Evolutionary conservation across 2,113 vertebrate species (phyloP).

Genomic region (Phylloscopus trochiloides): DNA sequence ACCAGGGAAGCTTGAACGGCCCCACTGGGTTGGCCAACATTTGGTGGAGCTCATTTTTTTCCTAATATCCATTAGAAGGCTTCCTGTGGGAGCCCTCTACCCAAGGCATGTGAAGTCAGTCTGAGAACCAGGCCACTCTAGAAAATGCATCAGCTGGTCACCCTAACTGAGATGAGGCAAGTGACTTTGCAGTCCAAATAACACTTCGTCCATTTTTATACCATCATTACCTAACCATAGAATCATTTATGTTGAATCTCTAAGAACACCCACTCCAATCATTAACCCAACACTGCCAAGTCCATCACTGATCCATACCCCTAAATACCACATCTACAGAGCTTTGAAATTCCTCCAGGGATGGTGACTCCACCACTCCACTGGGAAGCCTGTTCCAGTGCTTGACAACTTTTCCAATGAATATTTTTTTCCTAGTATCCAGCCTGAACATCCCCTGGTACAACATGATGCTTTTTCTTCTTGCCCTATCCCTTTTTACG

Average conservation of each 20-base stretch:
- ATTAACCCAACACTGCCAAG: not conserved
- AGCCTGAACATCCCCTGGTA: not conserved
- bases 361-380: not conserved
- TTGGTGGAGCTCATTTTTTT: not conserved
- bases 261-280: accelerated
- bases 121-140: not conserved
- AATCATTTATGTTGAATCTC: not conserved
- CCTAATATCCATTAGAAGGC: not conserved
- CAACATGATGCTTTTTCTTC: not conserved
- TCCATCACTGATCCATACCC: not conserved
- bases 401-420: not conserved
- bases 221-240: not conserved
- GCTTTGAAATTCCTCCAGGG: not conserved
- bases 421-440: not conserved
- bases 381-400: not conserved
- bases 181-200: not conserved
- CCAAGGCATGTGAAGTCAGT: not conserved
- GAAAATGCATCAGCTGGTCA: not conserved
- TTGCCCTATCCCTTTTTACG: not conserved
- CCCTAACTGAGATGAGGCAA: not conserved
- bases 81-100: not conserved
- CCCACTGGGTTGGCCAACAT: accelerated
- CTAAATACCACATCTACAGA: not conserved
- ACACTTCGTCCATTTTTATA: not conserved
- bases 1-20: not conserved